phyloP scores from a whole-genome alignment of 2,113 vertebrate genomes.

The Pagrus major region DNA sequence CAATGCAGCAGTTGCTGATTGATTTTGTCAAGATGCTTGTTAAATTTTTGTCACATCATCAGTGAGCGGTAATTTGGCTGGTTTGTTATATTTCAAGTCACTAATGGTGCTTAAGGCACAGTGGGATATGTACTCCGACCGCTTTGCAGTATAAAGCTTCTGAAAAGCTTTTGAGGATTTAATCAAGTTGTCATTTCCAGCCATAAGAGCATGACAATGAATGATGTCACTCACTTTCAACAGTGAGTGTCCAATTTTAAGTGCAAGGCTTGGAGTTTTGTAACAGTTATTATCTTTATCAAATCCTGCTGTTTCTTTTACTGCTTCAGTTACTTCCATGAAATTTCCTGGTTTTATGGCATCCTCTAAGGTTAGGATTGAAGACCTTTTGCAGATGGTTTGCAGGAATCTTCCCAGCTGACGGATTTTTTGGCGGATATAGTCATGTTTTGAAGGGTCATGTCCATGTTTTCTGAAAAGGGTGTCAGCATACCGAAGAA shows the following conservation, averaged over 20 bases:
- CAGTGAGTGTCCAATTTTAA: constrained; percentile 1
- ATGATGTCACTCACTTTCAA: neutral
- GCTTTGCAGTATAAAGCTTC: neutral
- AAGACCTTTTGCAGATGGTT: neutral
- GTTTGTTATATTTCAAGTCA: neutral
- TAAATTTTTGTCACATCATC: neutral
- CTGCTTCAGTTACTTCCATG: neutral
- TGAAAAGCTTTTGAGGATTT: neutral
- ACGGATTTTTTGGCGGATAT: neutral
- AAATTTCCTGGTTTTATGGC: neutral
- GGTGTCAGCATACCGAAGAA: neutral
- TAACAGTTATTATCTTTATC: neutral
- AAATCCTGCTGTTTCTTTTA: neutral
- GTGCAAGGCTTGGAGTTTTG: constrained; percentile 3
- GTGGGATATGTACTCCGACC: neutral
- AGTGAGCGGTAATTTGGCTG: neutral
- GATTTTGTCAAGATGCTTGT: neutral
- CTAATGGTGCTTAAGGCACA: neutral
- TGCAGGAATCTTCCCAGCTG: neutral
- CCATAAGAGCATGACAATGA: neutral
- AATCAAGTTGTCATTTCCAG: neutral
- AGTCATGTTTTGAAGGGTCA: neutral
- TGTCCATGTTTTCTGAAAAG: constrained; percentile 1
- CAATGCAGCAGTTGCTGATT: neutral
- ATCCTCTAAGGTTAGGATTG: neutral